Evolutionary conservation across 1,140 invertebrate genomes (phyloP), one percentile per base, ranked within the genome.

Genomic region (Rhagoletis pomonella): DNA sequence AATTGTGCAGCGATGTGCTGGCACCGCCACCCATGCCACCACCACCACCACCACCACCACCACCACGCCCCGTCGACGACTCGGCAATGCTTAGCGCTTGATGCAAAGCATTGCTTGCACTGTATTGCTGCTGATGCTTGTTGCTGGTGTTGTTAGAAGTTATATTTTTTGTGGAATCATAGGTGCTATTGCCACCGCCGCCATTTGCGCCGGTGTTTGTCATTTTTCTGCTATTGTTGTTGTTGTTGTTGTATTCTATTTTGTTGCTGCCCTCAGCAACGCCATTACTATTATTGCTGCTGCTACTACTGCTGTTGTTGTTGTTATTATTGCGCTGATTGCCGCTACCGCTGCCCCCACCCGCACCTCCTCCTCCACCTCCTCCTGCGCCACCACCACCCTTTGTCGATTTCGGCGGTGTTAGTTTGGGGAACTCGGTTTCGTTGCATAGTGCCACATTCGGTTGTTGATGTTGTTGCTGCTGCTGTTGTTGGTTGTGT

Each of bases 401-500:
- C n/a, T 90, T 90, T 47, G 90, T 91, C 81, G 93, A 92, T 89
- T 93, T 93, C 39, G 92, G 92, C 60, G 92, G 92, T 87, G 90
- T 91, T 47, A 93, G 86, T 85, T 93, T 93, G 44, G 92, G 92
- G 86, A 93, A 93, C 87, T 93, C 92, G 0, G 91, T 89, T 88
- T 93, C 92, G 42, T 92, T 92, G 77, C 90, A 91, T 44, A 92
- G 86, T 47, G 91, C 90, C 85, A 91, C 90, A 87, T 92, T 92
- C 67, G 90, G 89, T 44, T 90, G 60, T 59, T 90, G 89, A 85
- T 90, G 89, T 55, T 90, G 90, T 44, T 90, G 89, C 85, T 90
- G 89, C 39, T 90, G 60, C 55, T 90, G 89, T 86, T 90, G 89
- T 55, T 90, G 90, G 44, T 90, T 92, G 84, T 93, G 93, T 55